These are phyloP conservation scores for Octopus sinensis DNA, from an alignment of 1,140 invertebrate genomes.

Conservation along the genomic window DNA sequence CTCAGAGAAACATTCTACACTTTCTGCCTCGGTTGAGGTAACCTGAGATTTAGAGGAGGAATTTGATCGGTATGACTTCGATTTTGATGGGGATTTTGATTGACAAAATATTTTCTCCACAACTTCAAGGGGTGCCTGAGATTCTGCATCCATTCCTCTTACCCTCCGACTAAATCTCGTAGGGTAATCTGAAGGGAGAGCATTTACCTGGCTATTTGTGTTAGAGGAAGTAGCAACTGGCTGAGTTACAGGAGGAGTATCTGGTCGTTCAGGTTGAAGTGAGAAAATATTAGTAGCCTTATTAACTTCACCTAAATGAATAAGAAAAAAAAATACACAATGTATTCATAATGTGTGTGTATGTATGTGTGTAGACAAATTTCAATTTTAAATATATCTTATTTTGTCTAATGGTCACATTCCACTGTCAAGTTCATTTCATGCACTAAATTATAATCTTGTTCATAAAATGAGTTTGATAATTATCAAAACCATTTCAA, in stretches of 20 bases:
- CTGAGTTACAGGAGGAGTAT: background rate
- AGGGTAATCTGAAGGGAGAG: constrained; percentile 12
- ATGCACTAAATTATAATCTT: too few relatives aligned
- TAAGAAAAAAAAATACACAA: background rate
- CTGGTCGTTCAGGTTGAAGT: background rate
- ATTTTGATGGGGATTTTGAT: background rate
- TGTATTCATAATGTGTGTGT: background rate
- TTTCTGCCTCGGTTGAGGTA: constrained; percentile 4
- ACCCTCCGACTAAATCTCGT: constrained; percentile 42
- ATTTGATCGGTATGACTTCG: constrained; percentile 1
- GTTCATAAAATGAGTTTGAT: too few relatives aligned
- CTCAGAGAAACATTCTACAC: background rate
- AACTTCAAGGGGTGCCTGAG: constrained; percentile 29
- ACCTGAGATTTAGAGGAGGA: background rate
- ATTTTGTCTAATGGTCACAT: too few relatives aligned
- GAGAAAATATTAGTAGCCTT: background rate
- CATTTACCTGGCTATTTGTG: background rate
- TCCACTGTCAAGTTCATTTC: too few relatives aligned
- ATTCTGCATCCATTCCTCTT: constrained; percentile 36
- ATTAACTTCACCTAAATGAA: background rate
- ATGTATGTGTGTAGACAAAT: too few relatives aligned
- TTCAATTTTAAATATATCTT: too few relatives aligned
- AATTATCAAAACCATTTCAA: too few relatives aligned
- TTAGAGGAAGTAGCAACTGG: background rate
- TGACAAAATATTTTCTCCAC: constrained; percentile 1